Base-by-base conservation (phyloP, 2,888 invertebrate species). In the Galerucella nymphaeae region DNA sequence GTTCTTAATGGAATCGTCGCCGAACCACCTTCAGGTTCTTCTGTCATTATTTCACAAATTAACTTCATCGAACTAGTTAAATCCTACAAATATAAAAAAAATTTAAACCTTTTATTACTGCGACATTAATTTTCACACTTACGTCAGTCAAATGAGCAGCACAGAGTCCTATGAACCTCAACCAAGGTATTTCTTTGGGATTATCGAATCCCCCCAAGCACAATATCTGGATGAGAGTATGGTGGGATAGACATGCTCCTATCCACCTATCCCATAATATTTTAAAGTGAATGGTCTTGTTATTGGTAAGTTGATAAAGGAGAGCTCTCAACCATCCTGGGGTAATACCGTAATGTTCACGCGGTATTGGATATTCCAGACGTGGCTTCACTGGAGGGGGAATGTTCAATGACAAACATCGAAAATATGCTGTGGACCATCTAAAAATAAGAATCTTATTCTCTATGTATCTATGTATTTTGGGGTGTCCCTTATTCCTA, bases 351-450 rank as follows among this genome's bases (percentile, higher is more conserved):
- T 92, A 92, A 77, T 92, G 91, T 38, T 90, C 92, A 78, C 89
- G 90, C 38, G 90, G 89, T 1, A 92, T 88, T 0, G 93, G 93
- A 81, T 92, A 93, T 83, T 95, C 94, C 70, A 94, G 86, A 13
- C 94, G 87, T 59, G 93, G 89, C 83, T 96, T 96, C 0, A 93
- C 93, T 0, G 96, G 96, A 0, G 96, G 95, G 0, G 91, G 90
- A n/a, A 93, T 89, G 50, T 93, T 92, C 69, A 93, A 89, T 0
- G 95, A 91, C 77, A 96, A 86, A 1, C 95, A 94, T 59, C 91
- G 90, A 86, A 96, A 96, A 85, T 94, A 94, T 11, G 93, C 91
- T 30, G 90, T 92, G 0, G 96, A 94, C 97, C 97, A 97, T 76
- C 91, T 90, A 30, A 30, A 4, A 3, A 30, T 5, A 30, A 30